Base-by-base conservation (phyloP, 2,797 vertebrate species). In the Setipinna tenuifilis region DNA sequence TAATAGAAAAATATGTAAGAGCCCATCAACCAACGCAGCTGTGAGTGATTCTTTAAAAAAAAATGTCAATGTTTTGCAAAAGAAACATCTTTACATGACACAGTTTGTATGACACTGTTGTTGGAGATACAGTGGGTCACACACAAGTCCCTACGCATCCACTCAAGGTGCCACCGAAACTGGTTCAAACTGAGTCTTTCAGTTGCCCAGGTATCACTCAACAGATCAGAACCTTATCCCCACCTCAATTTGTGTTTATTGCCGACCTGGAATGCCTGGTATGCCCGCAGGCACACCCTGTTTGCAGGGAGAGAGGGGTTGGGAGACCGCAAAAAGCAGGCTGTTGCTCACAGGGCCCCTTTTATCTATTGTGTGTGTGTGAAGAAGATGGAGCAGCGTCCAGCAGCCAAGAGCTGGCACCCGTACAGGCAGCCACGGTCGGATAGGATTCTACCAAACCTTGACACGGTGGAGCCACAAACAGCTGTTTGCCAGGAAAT, bases 211-310 rank as follows among this genome's bases (percentile, higher is more conserved):
- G 59, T 81, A 83, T 91, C 91, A 91, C 88, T 91, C 81, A 85
- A 17, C 61, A 82, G 81, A 91, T 89, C 87, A 87, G 31, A n/a
- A 65, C 89, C 90, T 92, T 89, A 90, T 91, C 90, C 91, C 87
- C 84, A 82, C 90, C 93, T 93, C 87, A 93, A 90, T 93, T 91
- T 94, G 92, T 89, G 91, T 94, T 95, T 93, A 94, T 92, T 94
- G 93, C 90, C 31, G 81, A 86, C 81, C 58, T 91, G 94, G 95
- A 95, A 95, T 95, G 91, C 83, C 75, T 90, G 93, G 93, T 91
- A 95, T 94, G 92, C 94, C 90, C 90, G 92, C 82, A 90, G 93
- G 86, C 93, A 92, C 91, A 91, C 92, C 93, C 91, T 85, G 25
- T 84, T 46, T 54, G 86, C 83, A 84, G 83, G 62, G 28, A 58